A percentile compares a stretch with the other conserved stretches of the same genome.
Conservation (phyloP, 2,888 invertebrate genomes). For the Drosophila tripunctata region DNA sequence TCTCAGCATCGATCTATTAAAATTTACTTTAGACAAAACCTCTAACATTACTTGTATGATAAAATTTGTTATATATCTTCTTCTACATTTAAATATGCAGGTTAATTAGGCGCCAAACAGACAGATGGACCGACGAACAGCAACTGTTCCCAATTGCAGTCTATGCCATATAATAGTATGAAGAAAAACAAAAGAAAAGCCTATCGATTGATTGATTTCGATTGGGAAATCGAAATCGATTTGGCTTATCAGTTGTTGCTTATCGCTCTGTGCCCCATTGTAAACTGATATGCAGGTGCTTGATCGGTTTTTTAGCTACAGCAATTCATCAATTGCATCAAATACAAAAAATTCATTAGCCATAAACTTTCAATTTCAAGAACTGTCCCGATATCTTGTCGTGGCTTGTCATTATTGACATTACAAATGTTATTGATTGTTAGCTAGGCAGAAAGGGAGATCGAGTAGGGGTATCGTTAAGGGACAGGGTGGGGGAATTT, state of each 20-base stretch:
- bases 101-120: constrained; percentile 33
- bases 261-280: constrained; percentile 31
- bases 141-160: constrained; percentile 55
- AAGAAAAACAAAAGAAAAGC: not conserved
- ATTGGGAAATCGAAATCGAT: constrained; percentile 24
- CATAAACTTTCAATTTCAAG: constrained; percentile 59
- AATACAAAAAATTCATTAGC: constrained; percentile 59
- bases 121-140: not conserved
- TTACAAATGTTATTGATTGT: constrained; percentile 78
- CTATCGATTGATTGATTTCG: constrained; percentile 69
- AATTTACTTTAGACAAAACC: too few species aligned
- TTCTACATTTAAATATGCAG: too few species aligned
- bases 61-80: too few species aligned
- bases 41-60: too few species aligned
- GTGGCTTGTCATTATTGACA: constrained; percentile 76
- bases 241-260: constrained; percentile 41
- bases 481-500: not conserved
- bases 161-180: too few species aligned
- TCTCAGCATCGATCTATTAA: too few species aligned
- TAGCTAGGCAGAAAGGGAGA: not conserved
- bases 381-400: constrained; percentile 37
- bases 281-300: constrained; percentile 67
- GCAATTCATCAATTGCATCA: constrained; percentile 70
- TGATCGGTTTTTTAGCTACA: constrained; percentile 25
- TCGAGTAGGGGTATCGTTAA: too few species aligned